Evolutionary conservation across 2,797 vertebrate genomes (phyloP).

Genomic region (Austrolebias charrua): DNA sequence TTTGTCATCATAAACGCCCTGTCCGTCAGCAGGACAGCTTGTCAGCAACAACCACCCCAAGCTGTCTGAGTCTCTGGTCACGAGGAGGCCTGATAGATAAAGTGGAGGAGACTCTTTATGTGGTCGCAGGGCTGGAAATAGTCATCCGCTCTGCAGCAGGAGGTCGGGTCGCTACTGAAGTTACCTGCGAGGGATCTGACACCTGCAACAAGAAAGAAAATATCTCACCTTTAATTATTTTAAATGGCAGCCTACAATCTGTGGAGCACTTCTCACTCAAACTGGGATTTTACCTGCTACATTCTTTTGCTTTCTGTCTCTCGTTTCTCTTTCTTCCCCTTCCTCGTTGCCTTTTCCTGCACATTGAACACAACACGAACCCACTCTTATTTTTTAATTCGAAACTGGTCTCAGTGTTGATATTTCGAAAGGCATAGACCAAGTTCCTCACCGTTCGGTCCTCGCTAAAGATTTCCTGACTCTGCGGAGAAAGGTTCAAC

Average conservation of each 20-base stretch:
- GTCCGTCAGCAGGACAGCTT: slow-evolving; percentile 46
- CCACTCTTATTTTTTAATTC: neutral
- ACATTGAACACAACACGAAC: slow-evolving; percentile 36
- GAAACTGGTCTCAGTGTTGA: neutral
- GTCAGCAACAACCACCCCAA: slow-evolving; percentile 61
- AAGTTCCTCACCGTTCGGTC: slow-evolving; percentile 64
- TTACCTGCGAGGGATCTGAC: slow-evolving; percentile 84
- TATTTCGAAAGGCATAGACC: too few species aligned
- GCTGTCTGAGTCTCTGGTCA: slow-evolving; percentile 64
- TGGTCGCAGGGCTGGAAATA: slow-evolving; percentile 68
- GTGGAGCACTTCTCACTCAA: neutral
- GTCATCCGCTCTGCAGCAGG: slow-evolving; percentile 62
- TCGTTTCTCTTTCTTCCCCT: slow-evolving; percentile 89
- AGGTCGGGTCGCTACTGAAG: slow-evolving; percentile 48
- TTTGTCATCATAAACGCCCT: slow-evolving; percentile 58
- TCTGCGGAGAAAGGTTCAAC: slow-evolving; percentile 60
- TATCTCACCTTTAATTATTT: neutral
- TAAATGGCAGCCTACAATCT: neutral
- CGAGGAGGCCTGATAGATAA: slow-evolving; percentile 59
- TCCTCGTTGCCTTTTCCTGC: slow-evolving; percentile 84
- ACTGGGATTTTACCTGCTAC: slow-evolving; percentile 81
- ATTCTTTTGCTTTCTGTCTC: slow-evolving; percentile 86
- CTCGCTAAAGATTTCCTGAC: slow-evolving; percentile 63
- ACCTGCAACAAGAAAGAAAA: slow-evolving; percentile 58
- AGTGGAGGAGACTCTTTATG: slow-evolving; percentile 63